These are phyloP conservation scores for Steinernema khuongi DNA, from an alignment of 1,140 invertebrate genomes.

Conservation along the genomic window DNA sequence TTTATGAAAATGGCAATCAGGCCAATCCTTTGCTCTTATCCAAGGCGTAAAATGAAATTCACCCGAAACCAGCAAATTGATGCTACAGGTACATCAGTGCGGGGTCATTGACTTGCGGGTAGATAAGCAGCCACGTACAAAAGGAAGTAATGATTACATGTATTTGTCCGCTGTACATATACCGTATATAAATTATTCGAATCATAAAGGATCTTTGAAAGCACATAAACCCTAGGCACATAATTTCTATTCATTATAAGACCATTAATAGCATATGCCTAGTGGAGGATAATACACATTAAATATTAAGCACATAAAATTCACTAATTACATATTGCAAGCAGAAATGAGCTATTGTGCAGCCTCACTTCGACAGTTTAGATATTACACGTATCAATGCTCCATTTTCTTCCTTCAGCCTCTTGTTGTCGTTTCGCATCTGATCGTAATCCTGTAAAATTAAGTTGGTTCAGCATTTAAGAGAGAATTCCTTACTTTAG, in stretches of 20 bases:
- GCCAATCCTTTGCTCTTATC: too few species aligned
- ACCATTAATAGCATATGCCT: too few species aligned
- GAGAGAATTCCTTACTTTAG: not conserved
- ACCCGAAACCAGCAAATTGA: too few species aligned
- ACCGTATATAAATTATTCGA: not conserved
- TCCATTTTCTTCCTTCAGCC: slow-evolving; percentile 41
- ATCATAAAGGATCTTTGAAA: not conserved
- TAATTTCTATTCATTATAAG: too few species aligned
- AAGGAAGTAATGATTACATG: not conserved
- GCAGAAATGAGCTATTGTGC: not conserved
- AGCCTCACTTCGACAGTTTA: slow-evolving; percentile 24
- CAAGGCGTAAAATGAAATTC: too few species aligned
- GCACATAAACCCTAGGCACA: not conserved
- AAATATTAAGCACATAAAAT: not conserved
- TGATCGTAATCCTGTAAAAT: slow-evolving; percentile 20
- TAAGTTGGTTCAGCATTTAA: not conserved
- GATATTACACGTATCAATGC: slow-evolving; percentile 41
- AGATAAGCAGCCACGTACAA: not conserved
- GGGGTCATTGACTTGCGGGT: too few species aligned
- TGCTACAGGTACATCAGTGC: too few species aligned
- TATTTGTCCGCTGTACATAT: not conserved
- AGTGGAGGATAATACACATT: not conserved
- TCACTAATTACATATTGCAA: not conserved
- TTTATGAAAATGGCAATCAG: too few species aligned
- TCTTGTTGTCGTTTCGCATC: slow-evolving; percentile 34